Percentiles rank a stretch among this genome's conserved stretches.
Evolutionary conservation across 92 coral and sea anemone genomes (phyloP).

Genomic region (Meandrina meandrites): DNA sequence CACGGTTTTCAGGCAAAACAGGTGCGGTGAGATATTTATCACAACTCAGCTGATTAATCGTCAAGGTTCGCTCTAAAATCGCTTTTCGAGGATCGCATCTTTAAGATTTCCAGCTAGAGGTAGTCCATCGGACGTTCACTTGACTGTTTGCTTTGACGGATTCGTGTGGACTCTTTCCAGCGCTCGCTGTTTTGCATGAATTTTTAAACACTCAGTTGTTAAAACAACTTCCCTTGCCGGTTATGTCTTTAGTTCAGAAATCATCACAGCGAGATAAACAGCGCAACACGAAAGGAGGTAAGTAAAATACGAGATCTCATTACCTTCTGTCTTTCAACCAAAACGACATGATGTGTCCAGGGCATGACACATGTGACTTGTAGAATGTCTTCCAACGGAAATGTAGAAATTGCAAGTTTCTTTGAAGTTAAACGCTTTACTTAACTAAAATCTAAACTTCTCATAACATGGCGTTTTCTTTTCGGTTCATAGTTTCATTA

Average conservation of each 20-base stretch:
- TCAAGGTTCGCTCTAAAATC: background rate
- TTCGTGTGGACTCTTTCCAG: constrained; percentile 46
- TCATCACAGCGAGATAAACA: constrained; percentile 15
- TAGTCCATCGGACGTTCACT: background rate
- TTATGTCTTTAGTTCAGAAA: constrained; percentile 42
- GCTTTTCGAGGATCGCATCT: background rate
- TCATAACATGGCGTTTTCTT: background rate
- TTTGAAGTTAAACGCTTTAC: background rate
- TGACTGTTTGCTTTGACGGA: background rate
- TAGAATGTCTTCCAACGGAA: background rate
- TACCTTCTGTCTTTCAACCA: background rate
- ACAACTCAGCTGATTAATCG: constrained; percentile 7
- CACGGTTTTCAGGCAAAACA: background rate
- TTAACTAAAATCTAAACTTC: background rate
- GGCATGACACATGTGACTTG: background rate
- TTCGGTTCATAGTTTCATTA: background rate
- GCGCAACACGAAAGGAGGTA: constrained; percentile 24
- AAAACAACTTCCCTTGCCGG: constrained; percentile 29
- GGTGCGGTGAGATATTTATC: constrained; percentile 20
- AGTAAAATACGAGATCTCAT: background rate
- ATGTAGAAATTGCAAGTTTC: background rate
- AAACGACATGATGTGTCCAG: background rate
- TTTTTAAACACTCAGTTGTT: constrained; percentile 47
- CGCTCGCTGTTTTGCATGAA: constrained; percentile 29
- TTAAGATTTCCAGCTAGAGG: background rate